Conservation (phyloP, 2,797 vertebrate genomes). For the Melanitta fusca region DNA sequence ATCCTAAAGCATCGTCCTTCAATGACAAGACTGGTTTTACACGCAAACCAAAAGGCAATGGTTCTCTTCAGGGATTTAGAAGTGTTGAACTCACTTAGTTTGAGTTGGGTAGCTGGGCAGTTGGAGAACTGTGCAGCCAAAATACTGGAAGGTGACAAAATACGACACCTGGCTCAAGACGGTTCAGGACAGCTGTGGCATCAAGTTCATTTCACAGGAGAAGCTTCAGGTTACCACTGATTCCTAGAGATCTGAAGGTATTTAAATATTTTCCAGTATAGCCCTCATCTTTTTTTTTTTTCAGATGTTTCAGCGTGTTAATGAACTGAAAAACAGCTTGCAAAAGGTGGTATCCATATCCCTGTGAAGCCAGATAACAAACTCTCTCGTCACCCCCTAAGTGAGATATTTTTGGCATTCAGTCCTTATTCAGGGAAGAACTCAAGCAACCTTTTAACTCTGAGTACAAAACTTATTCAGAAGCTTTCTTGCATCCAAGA, state of each 20-base stretch:
- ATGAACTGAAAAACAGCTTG: neutral
- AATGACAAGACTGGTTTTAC: neutral
- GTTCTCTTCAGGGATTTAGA: neutral
- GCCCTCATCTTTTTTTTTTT: neutral
- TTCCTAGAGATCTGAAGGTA: rapidly evolving
- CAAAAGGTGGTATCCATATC: neutral
- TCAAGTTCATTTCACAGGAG: neutral
- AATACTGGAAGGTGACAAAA: neutral
- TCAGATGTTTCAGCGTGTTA: neutral
- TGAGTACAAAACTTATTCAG: neutral
- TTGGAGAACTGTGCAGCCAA: neutral
- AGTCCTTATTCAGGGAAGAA: neutral
- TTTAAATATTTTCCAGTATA: neutral
- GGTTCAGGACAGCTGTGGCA: neutral
- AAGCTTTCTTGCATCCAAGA: neutral
- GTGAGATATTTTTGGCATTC: neutral
- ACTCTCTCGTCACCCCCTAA: neutral
- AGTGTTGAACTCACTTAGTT: neutral
- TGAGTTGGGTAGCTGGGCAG: neutral
- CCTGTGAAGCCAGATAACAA: neutral
- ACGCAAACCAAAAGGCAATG: neutral
- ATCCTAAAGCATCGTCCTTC: neutral
- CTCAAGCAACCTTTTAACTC: neutral
- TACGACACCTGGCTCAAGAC: neutral
- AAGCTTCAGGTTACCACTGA: neutral